A percentile compares a stretch with the other conserved stretches of the same genome.
Evolutionary conservation across 1,140 invertebrate genomes (phyloP).

Genomic region (Acromyrmex echinatior): DNA sequence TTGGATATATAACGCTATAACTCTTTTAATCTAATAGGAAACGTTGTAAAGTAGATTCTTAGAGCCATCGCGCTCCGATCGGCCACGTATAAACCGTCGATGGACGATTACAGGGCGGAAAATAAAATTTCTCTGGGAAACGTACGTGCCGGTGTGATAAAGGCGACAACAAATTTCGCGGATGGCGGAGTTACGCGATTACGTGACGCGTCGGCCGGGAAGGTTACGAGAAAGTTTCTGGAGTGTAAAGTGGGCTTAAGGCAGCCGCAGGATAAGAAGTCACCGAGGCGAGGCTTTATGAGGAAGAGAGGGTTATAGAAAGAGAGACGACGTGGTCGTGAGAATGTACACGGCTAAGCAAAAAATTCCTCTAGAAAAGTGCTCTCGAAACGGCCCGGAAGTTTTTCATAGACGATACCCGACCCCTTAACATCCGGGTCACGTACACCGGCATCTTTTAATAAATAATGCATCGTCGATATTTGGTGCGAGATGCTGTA

Average conservation of each 20-base stretch:
- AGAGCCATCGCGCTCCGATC: constrained; percentile 45
- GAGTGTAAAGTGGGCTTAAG: constrained; percentile 66
- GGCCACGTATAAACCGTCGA: constrained; percentile 55
- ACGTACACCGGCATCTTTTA: constrained; percentile 36
- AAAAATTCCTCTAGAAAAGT: constrained; percentile 53
- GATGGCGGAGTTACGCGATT: constrained; percentile 64
- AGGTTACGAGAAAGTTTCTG: constrained; percentile 62
- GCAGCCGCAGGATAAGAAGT: constrained; percentile 57
- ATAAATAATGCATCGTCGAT: constrained; percentile 54
- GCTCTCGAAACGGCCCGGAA: constrained; percentile 53
- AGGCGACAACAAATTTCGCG: constrained; percentile 64
- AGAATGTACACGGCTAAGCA: constrained; percentile 55
- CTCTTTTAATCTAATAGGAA: constrained; percentile 26
- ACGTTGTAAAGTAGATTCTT: constrained; percentile 43
- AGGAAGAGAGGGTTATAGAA: constrained; percentile 39
- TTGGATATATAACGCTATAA: constrained; percentile 53
- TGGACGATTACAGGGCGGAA: constrained; percentile 62
- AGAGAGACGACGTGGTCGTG: constrained; percentile 43
- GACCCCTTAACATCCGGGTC: constrained; percentile 36
- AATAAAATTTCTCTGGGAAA: constrained; percentile 58
- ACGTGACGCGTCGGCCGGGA: constrained; percentile 58
- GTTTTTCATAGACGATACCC: constrained; percentile 44
- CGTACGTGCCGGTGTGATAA: constrained; percentile 61
- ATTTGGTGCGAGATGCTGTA: constrained; percentile 45
- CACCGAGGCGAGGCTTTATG: constrained; percentile 57